Conservation (phyloP, 2,113 vertebrate genomes). For the Grus americana region DNA sequence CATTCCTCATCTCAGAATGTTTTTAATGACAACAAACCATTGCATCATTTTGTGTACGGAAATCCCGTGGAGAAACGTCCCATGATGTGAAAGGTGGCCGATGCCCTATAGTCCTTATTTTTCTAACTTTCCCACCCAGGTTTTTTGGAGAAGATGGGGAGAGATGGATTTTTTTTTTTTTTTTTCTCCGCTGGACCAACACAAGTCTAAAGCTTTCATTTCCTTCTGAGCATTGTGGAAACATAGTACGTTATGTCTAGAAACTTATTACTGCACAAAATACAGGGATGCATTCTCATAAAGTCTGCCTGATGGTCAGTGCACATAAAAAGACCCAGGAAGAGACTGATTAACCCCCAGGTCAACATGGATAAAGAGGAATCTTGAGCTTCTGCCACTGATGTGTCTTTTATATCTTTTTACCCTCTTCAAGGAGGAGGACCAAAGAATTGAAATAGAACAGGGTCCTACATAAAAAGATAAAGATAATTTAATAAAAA, state of each 20-base stretch:
- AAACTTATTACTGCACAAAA: background rate
- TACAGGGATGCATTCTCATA: background rate
- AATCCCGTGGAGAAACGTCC: background rate
- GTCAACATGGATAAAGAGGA: background rate
- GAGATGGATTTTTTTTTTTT: background rate
- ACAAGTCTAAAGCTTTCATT: background rate
- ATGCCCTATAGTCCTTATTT: background rate
- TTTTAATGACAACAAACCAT: background rate
- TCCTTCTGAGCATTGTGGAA: background rate
- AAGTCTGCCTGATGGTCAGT: background rate
- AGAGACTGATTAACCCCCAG: background rate
- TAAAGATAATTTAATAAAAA: background rate
- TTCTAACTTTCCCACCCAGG: background rate
- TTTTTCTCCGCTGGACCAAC: rapidly evolving
- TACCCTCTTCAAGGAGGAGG: background rate
- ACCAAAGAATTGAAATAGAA: background rate
- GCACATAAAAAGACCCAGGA: background rate
- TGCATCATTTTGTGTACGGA: rapidly evolving
- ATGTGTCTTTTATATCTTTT: background rate
- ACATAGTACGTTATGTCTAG: background rate
- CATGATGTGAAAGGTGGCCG: background rate
- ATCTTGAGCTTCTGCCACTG: background rate
- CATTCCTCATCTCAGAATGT: background rate
- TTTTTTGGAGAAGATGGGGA: background rate
- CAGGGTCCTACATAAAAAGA: background rate